A percentile compares a stretch with the other conserved stretches of the same genome.
Conservation (phyloP, 53 echinoderm and acorn worm species). For the Echinometra lucunter region DNA sequence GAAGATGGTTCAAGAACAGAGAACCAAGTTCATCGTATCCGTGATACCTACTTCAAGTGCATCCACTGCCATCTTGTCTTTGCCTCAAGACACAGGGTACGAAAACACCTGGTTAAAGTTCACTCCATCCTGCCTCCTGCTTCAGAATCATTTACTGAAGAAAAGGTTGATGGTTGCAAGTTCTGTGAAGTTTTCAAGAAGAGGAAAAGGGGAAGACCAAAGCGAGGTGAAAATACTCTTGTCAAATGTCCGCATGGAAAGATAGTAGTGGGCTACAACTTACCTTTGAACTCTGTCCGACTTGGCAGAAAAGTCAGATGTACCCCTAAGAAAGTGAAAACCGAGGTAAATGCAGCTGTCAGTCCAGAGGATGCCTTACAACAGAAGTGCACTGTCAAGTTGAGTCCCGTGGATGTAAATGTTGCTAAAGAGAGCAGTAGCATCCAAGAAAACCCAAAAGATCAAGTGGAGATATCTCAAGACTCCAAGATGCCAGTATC, state of each 20-base stretch:
- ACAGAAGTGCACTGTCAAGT: slow-evolving; percentile 58
- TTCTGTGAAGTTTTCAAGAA: slow-evolving; percentile 72
- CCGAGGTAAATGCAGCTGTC: not conserved
- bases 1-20: not conserved
- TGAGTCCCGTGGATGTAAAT: slow-evolving; percentile 47
- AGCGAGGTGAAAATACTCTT: slow-evolving; percentile 62
- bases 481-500: not conserved
- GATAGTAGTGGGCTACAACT: slow-evolving; percentile 55
- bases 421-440: not conserved
- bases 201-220: slow-evolving; percentile 64
- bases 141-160: slow-evolving; percentile 46
- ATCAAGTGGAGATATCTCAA: slow-evolving; percentile 15
- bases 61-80: slow-evolving; percentile 49
- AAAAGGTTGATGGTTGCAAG: slow-evolving; percentile 62
- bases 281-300: slow-evolving; percentile 37
- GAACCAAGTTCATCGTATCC: not conserved
- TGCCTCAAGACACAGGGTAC: slow-evolving; percentile 55
- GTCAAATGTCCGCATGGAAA: slow-evolving; percentile 60
- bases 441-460: not conserved
- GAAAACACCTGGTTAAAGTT: slow-evolving; percentile 54
- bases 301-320: slow-evolving; percentile 18
- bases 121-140: slow-evolving; percentile 36
- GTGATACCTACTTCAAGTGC: slow-evolving; percentile 27
- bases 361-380: not conserved
- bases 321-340: slow-evolving; percentile 22